These are phyloP conservation scores for Novumbra hubbsi DNA, from an alignment of 2,797 vertebrate genomes.

Conservation along the genomic window DNA sequence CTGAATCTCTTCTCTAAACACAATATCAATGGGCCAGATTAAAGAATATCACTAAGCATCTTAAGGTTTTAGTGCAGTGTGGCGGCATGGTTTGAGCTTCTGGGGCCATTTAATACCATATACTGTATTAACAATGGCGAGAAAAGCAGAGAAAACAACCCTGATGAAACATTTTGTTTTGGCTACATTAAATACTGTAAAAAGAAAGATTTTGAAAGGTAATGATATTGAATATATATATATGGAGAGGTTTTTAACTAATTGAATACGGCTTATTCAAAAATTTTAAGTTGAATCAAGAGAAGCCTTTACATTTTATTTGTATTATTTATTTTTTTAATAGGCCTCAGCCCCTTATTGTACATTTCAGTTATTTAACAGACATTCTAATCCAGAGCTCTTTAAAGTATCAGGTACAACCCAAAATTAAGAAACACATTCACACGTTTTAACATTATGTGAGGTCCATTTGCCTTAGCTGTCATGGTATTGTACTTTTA, in stretches of 20 bases:
- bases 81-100: constrained; percentile 61
- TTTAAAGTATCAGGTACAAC: constrained; percentile 24
- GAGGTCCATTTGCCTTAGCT: constrained; percentile 46
- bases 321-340: constrained; percentile 21
- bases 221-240: constrained; percentile 11
- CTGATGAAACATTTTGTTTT: constrained; percentile 45
- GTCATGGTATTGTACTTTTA: constrained; percentile 15
- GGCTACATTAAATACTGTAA: constrained; percentile 43
- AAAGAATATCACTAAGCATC: constrained; percentile 82
- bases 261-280: background rate
- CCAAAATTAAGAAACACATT: constrained; percentile 24
- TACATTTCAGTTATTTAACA: too few relatives aligned
- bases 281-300: background rate
- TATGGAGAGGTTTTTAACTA: background rate
- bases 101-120: constrained; percentile 62
- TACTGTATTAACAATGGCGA: constrained; percentile 54
- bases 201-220: constrained; percentile 32
- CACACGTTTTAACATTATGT: constrained; percentile 49
- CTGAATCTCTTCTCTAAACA: constrained; percentile 84
- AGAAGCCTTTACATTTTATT: background rate
- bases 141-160: constrained; percentile 36
- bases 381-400: too few relatives aligned
- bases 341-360: constrained; percentile 21
- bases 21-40: constrained; percentile 80
- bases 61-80: constrained; percentile 80